Percentiles rank a stretch among this genome's conserved stretches.
Evolutionary conservation across 2,113 vertebrate genomes (phyloP).

Genomic region (Scopus umbretta): DNA sequence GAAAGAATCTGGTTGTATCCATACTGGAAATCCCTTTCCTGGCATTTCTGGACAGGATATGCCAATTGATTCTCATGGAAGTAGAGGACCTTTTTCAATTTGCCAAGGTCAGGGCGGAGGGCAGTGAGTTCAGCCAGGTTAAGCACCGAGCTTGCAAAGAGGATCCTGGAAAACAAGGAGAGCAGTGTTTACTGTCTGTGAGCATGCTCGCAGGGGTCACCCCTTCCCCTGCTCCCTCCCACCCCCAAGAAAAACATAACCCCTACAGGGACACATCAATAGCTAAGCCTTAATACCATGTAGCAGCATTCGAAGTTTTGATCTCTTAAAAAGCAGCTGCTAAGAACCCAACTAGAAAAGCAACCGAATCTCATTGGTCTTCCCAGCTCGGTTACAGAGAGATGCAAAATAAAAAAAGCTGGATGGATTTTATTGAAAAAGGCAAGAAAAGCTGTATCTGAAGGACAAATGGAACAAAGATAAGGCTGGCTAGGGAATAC

Average conservation of each 20-base stretch:
- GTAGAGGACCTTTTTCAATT: constrained; percentile 90
- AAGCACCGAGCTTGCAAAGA: constrained; percentile 92
- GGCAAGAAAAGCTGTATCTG: constrained; percentile 72
- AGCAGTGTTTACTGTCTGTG: constrained; percentile 69
- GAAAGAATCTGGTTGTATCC: constrained; percentile 93
- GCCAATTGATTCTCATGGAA: constrained; percentile 97
- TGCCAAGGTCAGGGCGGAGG: constrained; percentile 88
- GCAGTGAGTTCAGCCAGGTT: constrained; percentile 88
- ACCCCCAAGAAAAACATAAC: constrained; percentile 72
- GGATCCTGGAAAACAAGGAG: constrained; percentile 83
- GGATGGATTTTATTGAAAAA: constrained; percentile 77
- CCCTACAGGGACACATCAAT: constrained; percentile 83
- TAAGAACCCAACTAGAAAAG: constrained; percentile 77
- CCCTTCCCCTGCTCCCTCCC: constrained; percentile 63
- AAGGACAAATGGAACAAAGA: constrained; percentile 81
- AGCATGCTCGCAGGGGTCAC: constrained; percentile 68
- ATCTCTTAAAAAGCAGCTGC: constrained; percentile 81
- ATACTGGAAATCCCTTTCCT: constrained; percentile 94
- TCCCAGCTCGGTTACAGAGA: constrained; percentile 69
- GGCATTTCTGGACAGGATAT: constrained; percentile 90
- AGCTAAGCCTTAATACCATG: constrained; percentile 75
- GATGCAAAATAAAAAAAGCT: constrained; percentile 63
- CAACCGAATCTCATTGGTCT: constrained; percentile 76
- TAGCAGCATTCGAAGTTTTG: constrained; percentile 77
- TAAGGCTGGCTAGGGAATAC: constrained; percentile 77